Conservation (phyloP, 2,888 invertebrate genomes). For the Rhingia campestris region DNA sequence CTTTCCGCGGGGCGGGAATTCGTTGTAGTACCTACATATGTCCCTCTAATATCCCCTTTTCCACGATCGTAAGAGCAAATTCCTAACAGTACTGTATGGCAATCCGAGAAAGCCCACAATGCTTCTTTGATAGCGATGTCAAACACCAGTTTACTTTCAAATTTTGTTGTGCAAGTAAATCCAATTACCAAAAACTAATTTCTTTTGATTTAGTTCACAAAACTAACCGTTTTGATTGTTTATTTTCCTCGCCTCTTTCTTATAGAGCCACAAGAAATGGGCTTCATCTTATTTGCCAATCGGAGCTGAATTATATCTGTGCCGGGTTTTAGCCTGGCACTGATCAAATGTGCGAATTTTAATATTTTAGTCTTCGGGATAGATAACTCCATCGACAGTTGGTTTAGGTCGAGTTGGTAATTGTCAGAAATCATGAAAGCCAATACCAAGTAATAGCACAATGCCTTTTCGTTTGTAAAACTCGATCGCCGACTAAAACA, state of each 20-base stretch:
- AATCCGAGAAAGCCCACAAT: too few relatives aligned
- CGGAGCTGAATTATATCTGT: constrained; percentile 76
- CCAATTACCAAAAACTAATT: too few relatives aligned
- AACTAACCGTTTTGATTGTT: neutral
- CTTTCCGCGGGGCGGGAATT: too few relatives aligned
- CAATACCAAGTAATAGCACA: constrained; percentile 80
- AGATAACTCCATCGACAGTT: constrained; percentile 77
- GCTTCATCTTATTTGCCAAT: constrained; percentile 78
- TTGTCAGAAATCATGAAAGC: constrained; percentile 78
- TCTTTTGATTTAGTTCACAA: neutral
- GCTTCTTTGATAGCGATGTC: too few relatives aligned
- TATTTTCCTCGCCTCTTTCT: constrained; percentile 33
- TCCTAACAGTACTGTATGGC: too few relatives aligned
- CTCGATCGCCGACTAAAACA: constrained; percentile 77
- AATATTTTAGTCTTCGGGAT: constrained; percentile 77
- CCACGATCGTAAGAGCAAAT: too few relatives aligned
- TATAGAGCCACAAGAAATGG: constrained; percentile 50
- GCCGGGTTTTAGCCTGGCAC: constrained; percentile 76
- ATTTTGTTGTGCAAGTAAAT: too few relatives aligned
- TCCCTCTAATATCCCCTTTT: too few relatives aligned
- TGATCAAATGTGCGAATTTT: constrained; percentile 78
- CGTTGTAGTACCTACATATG: too few relatives aligned
- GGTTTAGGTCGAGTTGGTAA: constrained; percentile 77
- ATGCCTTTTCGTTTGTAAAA: constrained; percentile 79
- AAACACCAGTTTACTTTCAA: too few relatives aligned